Base-by-base conservation (phyloP, 2,113 vertebrate species). In the Leucopternis melanops region DNA sequence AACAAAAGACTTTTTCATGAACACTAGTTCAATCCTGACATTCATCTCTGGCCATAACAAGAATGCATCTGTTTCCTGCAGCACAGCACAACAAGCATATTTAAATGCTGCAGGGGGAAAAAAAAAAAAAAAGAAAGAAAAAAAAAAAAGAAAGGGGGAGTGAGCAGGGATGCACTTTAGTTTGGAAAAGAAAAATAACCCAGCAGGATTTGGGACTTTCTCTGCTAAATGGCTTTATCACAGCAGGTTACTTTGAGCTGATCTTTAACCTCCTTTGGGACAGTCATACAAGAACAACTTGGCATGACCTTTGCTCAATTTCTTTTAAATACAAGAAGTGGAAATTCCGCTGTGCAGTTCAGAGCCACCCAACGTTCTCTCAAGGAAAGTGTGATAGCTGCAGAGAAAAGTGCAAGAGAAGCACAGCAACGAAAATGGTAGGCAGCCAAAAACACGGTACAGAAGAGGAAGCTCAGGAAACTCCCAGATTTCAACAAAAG, bases 1-100 rank as follows among this genome's bases (percentile, higher is more conserved):
- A 95, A 98, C 98, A 98, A 97, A 97, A 95, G 96, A 57, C 92
- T 97, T 96, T 97, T 98, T 98, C 91, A 97, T 72, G 38, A 95
- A 52, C 85, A 32, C 66, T 73, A 44, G 67, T 92, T 97, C 94
- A 96, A 69, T 94, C 81, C 95, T 95, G 92, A 97, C 96, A 82
- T 97, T 96, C 40, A 93, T 91, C 26, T 42, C 90, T 61, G 72
- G 44, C 81, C 14, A 2, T 66, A 96, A 97, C 95, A 94, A 90
- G 54, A 95, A 82, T 19, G 55, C 40, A 36, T 96, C 79, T 97
- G 92, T 97, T 93, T 90, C 55, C 32, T 18, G 19, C 75, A 95
- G 86, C 85, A 84, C 79, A 88, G 85, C 62, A 50, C 66, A 94
- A 87, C 81, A 88, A 85, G 61, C 93, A 59, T 83, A 72, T 97